These are phyloP conservation scores for Phodopus roborovskii DNA, from an alignment of 2,113 vertebrate genomes.

Conservation along the genomic window DNA sequence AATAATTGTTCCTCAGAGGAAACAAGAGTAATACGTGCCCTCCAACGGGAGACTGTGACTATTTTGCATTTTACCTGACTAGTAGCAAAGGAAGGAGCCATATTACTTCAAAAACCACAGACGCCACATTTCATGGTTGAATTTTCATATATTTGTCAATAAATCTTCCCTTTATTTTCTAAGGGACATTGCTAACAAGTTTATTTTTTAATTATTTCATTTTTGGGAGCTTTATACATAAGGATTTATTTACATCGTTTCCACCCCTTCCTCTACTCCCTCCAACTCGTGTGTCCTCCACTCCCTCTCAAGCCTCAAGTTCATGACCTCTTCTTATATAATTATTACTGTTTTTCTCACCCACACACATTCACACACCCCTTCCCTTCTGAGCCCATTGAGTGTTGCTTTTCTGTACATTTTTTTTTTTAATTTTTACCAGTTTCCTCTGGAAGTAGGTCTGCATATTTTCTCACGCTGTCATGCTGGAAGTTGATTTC, in stretches of 20 bases:
- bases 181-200: neutral
- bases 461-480: neutral
- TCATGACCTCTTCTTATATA: neutral
- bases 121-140: neutral
- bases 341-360: neutral
- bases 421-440: neutral
- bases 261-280: neutral
- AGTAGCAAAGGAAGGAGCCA: neutral
- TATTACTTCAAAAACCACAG: neutral
- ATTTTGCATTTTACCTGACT: neutral
- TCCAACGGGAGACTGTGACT: neutral
- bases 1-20: neutral
- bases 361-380: neutral
- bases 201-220: neutral
- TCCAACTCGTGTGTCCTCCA: neutral
- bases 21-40: neutral
- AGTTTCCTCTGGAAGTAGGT: neutral
- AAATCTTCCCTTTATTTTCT: neutral
- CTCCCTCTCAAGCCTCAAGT: neutral
- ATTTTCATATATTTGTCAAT: neutral
- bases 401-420: neutral
- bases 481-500: neutral
- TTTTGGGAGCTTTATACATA: neutral
- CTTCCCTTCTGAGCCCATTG: neutral
- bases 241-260: neutral